These are phyloP conservation scores for Keiferia lycopersicella DNA, from an alignment of 2,888 invertebrate species.

Conservation along the genomic window DNA sequence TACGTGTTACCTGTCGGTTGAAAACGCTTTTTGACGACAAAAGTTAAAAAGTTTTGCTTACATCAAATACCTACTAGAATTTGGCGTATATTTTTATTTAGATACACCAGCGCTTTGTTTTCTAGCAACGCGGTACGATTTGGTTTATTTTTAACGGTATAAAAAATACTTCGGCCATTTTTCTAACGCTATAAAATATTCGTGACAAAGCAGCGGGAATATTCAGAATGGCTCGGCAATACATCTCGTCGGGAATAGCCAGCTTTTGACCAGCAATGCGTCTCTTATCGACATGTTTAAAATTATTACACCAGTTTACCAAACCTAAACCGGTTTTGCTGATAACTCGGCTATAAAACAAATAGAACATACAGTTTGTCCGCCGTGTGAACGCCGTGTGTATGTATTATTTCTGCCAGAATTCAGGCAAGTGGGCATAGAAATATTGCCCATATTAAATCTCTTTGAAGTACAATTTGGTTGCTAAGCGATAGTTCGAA, in stretches of 20 bases:
- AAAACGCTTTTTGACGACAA: background rate
- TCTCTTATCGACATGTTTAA: slow-evolving; percentile 19
- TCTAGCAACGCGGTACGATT: background rate
- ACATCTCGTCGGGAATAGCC: slow-evolving; percentile 12
- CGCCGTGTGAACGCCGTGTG: slow-evolving; percentile 26
- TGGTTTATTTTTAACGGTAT: background rate
- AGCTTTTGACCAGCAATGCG: slow-evolving; percentile 16
- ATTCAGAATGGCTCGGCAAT: slow-evolving; percentile 4
- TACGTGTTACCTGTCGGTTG: no score
- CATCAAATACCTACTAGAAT: slow-evolving; percentile 4
- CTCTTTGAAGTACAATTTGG: slow-evolving; percentile 44
- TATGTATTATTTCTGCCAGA: slow-evolving; percentile 16
- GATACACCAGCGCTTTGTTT: slow-evolving; percentile 1
- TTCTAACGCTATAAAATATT: slow-evolving; percentile 13
- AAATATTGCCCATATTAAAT: background rate
- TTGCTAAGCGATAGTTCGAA: slow-evolving; percentile 44
- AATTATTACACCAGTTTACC: slow-evolving; percentile 15
- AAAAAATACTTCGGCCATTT: background rate
- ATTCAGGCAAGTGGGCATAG: slow-evolving; percentile 30
- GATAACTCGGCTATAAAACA: slow-evolving; percentile 27
- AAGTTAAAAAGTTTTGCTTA: background rate
- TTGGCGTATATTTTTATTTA: background rate
- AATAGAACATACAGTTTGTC: slow-evolving; percentile 22
- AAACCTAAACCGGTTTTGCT: slow-evolving; percentile 12
- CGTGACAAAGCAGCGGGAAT: slow-evolving; percentile 6